phyloP scores from a whole-genome alignment of 2,113 vertebrate genomes.

The Azemiops feae region DNA sequence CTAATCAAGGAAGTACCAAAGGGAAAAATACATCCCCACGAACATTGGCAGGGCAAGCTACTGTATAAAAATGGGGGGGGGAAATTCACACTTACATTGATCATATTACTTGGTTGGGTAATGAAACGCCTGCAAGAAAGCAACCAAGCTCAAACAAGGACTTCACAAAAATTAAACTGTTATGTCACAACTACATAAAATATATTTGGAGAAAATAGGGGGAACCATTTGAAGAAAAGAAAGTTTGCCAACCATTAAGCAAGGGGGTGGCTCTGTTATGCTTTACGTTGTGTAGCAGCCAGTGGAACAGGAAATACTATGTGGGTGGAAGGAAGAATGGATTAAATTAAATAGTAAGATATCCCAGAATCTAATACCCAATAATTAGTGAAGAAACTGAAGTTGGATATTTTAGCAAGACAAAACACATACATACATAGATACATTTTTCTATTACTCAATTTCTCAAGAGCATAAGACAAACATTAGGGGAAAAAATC shows the following conservation, averaged over 20 bases:
- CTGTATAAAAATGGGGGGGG: background rate
- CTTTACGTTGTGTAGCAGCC: background rate
- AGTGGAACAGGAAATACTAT: background rate
- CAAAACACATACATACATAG: background rate
- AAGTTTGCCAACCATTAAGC: background rate
- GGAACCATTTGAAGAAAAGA: background rate
- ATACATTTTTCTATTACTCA: background rate
- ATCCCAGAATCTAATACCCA: background rate
- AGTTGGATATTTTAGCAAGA: background rate
- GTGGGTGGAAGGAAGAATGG: background rate
- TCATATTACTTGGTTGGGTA: background rate
- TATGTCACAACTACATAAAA: background rate
- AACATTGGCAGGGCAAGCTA: background rate
- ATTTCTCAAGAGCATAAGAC: background rate
- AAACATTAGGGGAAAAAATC: background rate
- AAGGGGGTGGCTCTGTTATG: background rate
- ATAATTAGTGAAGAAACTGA: background rate
- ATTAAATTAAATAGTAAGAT: background rate
- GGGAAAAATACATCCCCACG: background rate
- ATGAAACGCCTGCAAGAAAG: background rate
- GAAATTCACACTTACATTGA: background rate
- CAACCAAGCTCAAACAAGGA: background rate
- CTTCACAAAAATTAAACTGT: background rate
- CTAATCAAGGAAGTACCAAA: background rate
- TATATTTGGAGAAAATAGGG: background rate